Evolutionary conservation across 2,113 vertebrate species (phyloP).

Genomic region (Monopterus albus): DNA sequence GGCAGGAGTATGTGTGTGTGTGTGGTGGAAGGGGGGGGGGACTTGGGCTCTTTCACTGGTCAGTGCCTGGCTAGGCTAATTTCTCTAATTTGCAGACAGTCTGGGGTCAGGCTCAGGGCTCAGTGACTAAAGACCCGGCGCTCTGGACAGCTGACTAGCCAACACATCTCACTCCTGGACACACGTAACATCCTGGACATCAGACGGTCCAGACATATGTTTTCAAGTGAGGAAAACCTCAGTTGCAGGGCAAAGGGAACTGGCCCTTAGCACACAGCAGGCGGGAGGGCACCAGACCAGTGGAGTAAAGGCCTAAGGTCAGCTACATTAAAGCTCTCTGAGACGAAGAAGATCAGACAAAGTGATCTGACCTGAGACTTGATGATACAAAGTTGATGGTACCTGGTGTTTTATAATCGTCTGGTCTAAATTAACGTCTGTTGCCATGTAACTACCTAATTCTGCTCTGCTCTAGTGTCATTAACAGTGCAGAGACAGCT

Average conservation of each 20-base stretch:
- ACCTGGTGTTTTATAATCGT: conserved; percentile 24
- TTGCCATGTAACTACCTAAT: conserved; percentile 5
- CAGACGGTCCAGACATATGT: conserved; percentile 39
- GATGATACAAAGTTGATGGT: neutral
- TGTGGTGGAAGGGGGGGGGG: conserved; percentile 14
- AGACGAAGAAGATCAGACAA: conserved; percentile 33
- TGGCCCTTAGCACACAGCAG: neutral
- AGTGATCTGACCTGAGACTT: conserved; percentile 18
- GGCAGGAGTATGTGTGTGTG: conserved; percentile 16
- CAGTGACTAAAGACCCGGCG: conserved; percentile 58
- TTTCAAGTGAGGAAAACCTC: conserved; percentile 42
- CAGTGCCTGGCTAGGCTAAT: conserved; percentile 74
- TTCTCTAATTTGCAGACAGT: conserved; percentile 84
- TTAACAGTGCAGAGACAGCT: conserved; percentile 39
- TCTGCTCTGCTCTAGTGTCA: neutral
- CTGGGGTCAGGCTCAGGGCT: conserved; percentile 77
- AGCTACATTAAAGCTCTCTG: conserved; percentile 44
- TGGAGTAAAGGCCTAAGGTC: conserved; percentile 56
- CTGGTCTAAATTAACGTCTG: conserved; percentile 18
- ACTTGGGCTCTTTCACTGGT: conserved; percentile 73
- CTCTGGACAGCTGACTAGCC: conserved; percentile 29
- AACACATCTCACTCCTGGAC: conserved; percentile 41
- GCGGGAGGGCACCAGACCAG: conserved; percentile 24
- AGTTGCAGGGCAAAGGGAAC: neutral
- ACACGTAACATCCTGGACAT: conserved; percentile 49